These are phyloP conservation scores for Megaceryle maxima DNA, from an alignment of 2,113 vertebrate species.

Conservation along the genomic window DNA sequence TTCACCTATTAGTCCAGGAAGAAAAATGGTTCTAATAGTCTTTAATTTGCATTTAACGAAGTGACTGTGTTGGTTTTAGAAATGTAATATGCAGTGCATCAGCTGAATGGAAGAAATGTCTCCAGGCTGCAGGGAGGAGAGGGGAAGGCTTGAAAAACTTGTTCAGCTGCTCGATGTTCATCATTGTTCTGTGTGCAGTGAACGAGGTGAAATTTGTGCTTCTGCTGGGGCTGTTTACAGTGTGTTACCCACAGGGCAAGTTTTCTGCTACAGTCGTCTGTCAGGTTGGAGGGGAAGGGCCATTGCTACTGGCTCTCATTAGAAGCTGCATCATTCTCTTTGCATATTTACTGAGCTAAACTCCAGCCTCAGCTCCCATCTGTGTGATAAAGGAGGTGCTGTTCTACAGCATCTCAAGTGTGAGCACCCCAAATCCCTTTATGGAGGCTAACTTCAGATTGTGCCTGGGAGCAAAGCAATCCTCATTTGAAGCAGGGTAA, in stretches of 20 bases:
- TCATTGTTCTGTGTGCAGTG: conserved; percentile 4
- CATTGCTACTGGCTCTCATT: neutral
- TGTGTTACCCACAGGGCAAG: neutral
- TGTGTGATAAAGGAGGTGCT: neutral
- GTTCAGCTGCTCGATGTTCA: neutral
- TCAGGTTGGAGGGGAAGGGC: neutral
- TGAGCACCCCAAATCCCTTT: neutral
- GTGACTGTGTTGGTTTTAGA: neutral
- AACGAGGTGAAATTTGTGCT: neutral
- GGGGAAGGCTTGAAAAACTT: conserved; percentile 11
- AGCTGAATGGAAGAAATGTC: neutral
- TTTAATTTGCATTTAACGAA: conserved; percentile 1
- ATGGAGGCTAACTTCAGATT: neutral
- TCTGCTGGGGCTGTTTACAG: conserved; percentile 41
- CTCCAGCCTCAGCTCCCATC: neutral
- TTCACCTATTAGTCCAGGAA: neutral
- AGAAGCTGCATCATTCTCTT: neutral
- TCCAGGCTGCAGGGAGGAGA: neutral
- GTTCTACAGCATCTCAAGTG: neutral
- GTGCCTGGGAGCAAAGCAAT: neutral
- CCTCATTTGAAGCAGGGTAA: neutral
- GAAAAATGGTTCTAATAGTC: neutral
- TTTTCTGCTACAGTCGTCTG: neutral
- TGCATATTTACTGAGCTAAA: neutral
- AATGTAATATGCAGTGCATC: neutral